phyloP scores from a whole-genome alignment of 2,888 invertebrate species.

The Cheilosia pagana region DNA sequence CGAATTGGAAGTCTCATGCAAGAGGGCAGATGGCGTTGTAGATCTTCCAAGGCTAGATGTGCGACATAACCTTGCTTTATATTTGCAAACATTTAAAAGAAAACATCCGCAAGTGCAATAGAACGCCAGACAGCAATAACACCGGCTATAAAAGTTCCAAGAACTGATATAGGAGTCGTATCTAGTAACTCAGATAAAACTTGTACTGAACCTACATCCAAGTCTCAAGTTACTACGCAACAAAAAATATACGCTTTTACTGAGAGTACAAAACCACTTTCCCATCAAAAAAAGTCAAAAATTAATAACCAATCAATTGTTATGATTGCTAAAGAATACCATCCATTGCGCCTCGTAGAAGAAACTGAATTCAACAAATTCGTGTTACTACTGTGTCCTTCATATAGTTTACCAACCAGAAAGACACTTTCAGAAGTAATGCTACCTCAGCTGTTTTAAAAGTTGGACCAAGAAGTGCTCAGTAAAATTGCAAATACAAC shows the following conservation, averaged over 20 bases:
- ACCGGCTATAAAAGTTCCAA: neutral
- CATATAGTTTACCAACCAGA: slow-evolving; percentile 19
- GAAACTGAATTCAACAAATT: slow-evolving; percentile 21
- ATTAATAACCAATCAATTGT: slow-evolving; percentile 22
- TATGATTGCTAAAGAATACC: slow-evolving; percentile 41
- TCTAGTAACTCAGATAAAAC: neutral
- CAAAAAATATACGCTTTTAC: slow-evolving; percentile 15
- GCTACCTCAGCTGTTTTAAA: slow-evolving; percentile 20
- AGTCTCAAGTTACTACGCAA: neutral
- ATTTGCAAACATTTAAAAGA: slow-evolving; percentile 14
- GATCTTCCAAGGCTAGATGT: too few species aligned
- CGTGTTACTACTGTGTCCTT: slow-evolving; percentile 23
- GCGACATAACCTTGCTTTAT: too few species aligned
- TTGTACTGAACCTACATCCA: neutral
- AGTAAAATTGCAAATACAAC: slow-evolving; percentile 8
- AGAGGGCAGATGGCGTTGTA: too few species aligned
- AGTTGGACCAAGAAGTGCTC: slow-evolving; percentile 18
- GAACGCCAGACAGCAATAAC: slow-evolving; percentile 2
- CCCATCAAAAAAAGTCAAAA: slow-evolving; percentile 15
- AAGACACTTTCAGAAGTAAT: slow-evolving; percentile 19
- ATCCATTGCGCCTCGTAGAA: slow-evolving; percentile 26
- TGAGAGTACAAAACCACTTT: slow-evolving; percentile 37
- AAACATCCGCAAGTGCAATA: too few species aligned
- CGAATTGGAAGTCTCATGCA: too few species aligned
- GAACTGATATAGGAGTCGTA: slow-evolving; percentile 6